A percentile compares a stretch with the other conserved stretches of the same genome.
These are phyloP conservation scores for Dicycla oo DNA, from an alignment of 2,888 invertebrate species.

Conservation along the genomic window DNA sequence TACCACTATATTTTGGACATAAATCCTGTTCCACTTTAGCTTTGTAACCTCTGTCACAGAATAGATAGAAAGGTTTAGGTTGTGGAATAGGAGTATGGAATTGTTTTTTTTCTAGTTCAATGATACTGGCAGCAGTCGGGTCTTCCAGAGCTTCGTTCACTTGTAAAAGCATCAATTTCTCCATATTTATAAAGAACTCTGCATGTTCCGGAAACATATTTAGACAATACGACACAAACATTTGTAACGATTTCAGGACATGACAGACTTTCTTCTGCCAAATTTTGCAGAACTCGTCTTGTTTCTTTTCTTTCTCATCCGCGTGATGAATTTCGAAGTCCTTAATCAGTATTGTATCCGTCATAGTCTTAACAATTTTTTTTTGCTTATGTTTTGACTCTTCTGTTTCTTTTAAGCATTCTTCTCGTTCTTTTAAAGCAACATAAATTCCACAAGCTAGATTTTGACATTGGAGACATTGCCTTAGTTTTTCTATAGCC, in stretches of 20 bases:
- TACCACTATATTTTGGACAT: conserved; percentile 77
- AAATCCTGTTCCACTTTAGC: conserved; percentile 74
- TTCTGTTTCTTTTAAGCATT: conserved; percentile 75
- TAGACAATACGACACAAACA: conserved; percentile 82
- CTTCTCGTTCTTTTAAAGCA: conserved; percentile 84
- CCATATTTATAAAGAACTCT: conserved; percentile 85
- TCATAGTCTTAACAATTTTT: conserved; percentile 75
- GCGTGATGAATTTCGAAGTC: conserved; percentile 77
- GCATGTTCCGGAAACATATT: conserved; percentile 81
- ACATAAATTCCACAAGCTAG: conserved; percentile 86
- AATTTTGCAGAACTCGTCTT: conserved; percentile 71
- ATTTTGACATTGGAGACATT: conserved; percentile 80
- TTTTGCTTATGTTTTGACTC: conserved; percentile 73
- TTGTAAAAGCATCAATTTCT: conserved; percentile 84
- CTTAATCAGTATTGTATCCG: conserved; percentile 73
- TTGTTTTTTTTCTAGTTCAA: conserved; percentile 70
- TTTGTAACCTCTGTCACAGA: conserved; percentile 80
- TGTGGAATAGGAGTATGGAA: conserved; percentile 74
- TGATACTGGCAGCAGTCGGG: conserved; percentile 78
- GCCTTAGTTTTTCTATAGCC: conserved; percentile 80
- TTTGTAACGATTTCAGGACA: conserved; percentile 84
- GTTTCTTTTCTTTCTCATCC: conserved; percentile 74
- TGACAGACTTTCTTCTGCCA: conserved; percentile 84
- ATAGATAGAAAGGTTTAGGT: conserved; percentile 81
- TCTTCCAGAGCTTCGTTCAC: conserved; percentile 77